Evolutionary conservation across 2,888 invertebrate genomes (phyloP).

Genomic region (Himalopsyche japonica): DNA sequence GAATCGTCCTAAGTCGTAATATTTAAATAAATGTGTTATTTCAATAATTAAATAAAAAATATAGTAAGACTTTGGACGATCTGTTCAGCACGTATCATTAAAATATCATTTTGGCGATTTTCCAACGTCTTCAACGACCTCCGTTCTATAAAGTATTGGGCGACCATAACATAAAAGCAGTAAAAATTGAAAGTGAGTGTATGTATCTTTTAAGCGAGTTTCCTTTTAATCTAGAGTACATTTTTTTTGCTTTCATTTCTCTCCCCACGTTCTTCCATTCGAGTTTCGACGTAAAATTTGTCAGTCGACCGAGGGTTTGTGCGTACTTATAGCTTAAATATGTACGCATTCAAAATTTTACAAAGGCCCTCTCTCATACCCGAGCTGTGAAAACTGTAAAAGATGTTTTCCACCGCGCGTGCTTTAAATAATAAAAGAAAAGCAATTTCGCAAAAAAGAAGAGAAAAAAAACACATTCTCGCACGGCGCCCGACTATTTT

Average conservation of each 20-base stretch:
- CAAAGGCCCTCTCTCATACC: neutral
- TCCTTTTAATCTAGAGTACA: slow-evolving; percentile 33
- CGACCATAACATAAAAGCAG: neutral
- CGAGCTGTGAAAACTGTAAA: neutral
- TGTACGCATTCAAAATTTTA: neutral
- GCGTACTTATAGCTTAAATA: neutral
- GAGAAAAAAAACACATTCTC: neutral
- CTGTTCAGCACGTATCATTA: no score
- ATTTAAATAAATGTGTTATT: no score
- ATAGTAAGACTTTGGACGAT: no score
- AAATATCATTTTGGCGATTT: neutral
- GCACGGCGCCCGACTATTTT: neutral
- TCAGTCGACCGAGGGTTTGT: slow-evolving; percentile 2
- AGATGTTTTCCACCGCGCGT: neutral
- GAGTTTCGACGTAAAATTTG: slow-evolving; percentile 34
- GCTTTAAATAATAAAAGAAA: neutral
- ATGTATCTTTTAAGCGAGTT: slow-evolving; percentile 18
- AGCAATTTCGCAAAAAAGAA: neutral
- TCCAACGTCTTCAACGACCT: neutral
- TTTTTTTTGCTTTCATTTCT: neutral
- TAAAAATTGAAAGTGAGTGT: neutral
- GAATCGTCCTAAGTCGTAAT: no score
- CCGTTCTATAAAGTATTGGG: neutral
- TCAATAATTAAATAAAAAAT: no score
- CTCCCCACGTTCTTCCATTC: slow-evolving; percentile 4